A percentile compares a stretch with the other conserved stretches of the same genome.
Evolutionary conservation across 2,113 vertebrate genomes (phyloP).

Genomic region (Ciconia maguari): DNA sequence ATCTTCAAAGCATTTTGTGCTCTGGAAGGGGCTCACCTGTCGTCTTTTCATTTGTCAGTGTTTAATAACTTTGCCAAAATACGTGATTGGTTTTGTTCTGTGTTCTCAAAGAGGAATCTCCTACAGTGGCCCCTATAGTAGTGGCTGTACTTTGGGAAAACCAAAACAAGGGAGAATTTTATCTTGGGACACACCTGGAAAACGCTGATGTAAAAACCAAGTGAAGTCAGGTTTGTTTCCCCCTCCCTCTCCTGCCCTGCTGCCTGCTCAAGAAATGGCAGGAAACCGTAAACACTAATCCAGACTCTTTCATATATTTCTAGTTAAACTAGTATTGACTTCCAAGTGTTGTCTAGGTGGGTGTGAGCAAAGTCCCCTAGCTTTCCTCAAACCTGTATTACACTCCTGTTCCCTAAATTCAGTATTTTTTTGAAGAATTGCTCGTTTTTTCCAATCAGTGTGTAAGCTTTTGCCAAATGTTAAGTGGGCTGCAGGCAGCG

Average conservation of each 20-base stretch:
- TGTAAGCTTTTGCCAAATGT: constrained; percentile 70
- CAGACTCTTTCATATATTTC: not conserved
- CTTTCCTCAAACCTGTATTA: not conserved
- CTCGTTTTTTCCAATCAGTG: not conserved
- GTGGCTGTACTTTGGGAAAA: constrained; percentile 53
- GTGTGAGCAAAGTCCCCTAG: not conserved
- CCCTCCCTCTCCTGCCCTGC: not conserved
- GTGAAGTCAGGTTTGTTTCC: not conserved
- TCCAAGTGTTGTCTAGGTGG: not conserved
- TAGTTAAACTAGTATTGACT: not conserved
- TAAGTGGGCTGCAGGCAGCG: not conserved
- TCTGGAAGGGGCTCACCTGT: constrained; percentile 19
- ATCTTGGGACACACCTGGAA: not conserved
- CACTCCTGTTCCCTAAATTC: not conserved
- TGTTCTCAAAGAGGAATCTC: constrained; percentile 53
- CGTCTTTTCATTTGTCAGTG: constrained; percentile 39
- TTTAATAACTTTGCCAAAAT: constrained; percentile 57
- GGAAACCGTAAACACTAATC: constrained; percentile 39
- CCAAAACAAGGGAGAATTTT: constrained; percentile 22
- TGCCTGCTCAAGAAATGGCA: not conserved
- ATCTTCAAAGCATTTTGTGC: not conserved
- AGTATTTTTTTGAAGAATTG: not conserved
- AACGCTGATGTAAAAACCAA: not conserved
- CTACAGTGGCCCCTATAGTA: constrained; percentile 57
- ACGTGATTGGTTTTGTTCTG: constrained; percentile 24